These are phyloP conservation scores for Ips nitidus DNA, from an alignment of 1,140 invertebrate genomes.

Conservation along the genomic window DNA sequence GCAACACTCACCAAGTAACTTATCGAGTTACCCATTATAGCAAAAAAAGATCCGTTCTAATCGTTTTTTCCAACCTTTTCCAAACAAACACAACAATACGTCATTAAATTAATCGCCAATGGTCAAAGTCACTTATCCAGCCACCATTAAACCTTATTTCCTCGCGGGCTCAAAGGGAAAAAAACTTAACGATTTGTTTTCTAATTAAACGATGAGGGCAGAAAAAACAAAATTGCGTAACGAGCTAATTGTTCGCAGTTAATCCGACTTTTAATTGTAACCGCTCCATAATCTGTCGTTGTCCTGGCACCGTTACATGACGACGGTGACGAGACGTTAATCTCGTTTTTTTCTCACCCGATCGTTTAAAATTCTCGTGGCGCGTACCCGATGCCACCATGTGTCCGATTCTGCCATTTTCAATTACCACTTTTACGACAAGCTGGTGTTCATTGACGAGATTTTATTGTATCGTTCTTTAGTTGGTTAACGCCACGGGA, in stretches of 20 bases:
- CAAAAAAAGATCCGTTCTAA: neutral
- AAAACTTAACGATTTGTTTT: slow-evolving; percentile 21
- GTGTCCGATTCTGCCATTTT: slow-evolving; percentile 28
- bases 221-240: slow-evolving; percentile 22
- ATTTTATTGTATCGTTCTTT: slow-evolving; percentile 28
- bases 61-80: neutral
- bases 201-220: slow-evolving; percentile 13
- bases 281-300: slow-evolving; percentile 15
- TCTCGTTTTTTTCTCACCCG: slow-evolving; percentile 7
- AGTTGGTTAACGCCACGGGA: slow-evolving; percentile 22
- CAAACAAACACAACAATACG: slow-evolving; percentile 1
- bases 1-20: too few species aligned
- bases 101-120: slow-evolving; percentile 6
- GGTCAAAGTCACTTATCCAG: slow-evolving; percentile 1
- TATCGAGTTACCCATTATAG: too few species aligned
- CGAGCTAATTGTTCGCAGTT: slow-evolving; percentile 24
- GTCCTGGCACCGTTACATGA: neutral
- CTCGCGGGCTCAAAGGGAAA: slow-evolving; percentile 1
- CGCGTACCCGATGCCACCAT: slow-evolving; percentile 23
- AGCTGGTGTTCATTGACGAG: slow-evolving; percentile 24
- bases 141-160: slow-evolving; percentile 14
- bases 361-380: slow-evolving; percentile 19
- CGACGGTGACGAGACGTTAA: slow-evolving; percentile 13
- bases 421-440: slow-evolving; percentile 28
- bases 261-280: slow-evolving; percentile 24